phyloP scores from a whole-genome alignment of 1,140 invertebrate species.

The Drosophila insularis region DNA sequence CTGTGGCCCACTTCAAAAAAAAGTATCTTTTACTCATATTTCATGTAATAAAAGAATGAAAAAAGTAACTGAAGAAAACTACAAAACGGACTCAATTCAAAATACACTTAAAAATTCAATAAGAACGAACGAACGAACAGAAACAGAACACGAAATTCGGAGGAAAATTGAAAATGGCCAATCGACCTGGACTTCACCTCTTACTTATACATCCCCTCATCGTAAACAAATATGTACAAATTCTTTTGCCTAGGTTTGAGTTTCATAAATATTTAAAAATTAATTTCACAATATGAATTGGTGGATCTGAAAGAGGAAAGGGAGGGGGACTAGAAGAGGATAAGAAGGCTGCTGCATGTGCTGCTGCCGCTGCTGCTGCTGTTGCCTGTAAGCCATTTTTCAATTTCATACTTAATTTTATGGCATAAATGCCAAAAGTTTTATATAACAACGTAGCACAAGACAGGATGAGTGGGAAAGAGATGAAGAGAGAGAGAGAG shows the following conservation, averaged over 20 bases:
- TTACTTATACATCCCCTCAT: slow-evolving; percentile 12
- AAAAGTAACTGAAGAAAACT: slow-evolving; percentile 28
- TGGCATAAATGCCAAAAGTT: slow-evolving; percentile 78
- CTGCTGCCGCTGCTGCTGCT: not conserved
- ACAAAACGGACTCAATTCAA: slow-evolving; percentile 40
- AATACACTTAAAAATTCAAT: slow-evolving; percentile 65
- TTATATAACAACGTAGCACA: slow-evolving; percentile 28
- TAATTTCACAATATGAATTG: slow-evolving; percentile 76
- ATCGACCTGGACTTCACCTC: slow-evolving; percentile 15
- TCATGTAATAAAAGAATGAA: slow-evolving; percentile 41
- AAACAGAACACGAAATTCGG: slow-evolving; percentile 35
- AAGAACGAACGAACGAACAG: not conserved
- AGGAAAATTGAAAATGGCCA: slow-evolving; percentile 55
- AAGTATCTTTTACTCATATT: slow-evolving; percentile 58
- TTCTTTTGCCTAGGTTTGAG: slow-evolving; percentile 17
- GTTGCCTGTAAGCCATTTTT: slow-evolving; percentile 66
- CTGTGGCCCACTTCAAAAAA: slow-evolving; percentile 58
- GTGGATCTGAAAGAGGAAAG: not conserved
- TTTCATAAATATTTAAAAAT: slow-evolving; percentile 80
- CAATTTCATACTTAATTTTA: slow-evolving; percentile 80
- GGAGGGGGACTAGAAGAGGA: not conserved
- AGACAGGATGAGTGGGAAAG: not conserved
- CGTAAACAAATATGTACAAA: slow-evolving; percentile 60
- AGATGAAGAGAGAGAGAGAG: slow-evolving; percentile 1
- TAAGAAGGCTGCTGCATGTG: not conserved